Evolutionary conservation across 1,140 invertebrate genomes (phyloP), one percentile per base, ranked within the genome.

Genomic region (Apis florea): DNA sequence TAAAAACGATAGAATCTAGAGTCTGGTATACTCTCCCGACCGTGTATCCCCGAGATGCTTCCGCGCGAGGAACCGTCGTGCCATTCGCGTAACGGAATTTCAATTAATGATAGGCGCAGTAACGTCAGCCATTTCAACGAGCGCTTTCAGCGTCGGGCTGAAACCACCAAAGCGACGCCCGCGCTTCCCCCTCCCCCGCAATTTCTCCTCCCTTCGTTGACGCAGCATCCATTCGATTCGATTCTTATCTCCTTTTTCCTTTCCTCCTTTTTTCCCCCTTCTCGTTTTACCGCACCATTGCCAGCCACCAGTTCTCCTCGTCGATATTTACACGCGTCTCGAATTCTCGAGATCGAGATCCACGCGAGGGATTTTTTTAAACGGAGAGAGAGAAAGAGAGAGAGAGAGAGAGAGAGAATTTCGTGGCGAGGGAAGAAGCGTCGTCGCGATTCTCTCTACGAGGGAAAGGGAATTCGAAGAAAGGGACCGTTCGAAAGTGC

Each of bases 81-180:
- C 74, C 81, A 67, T 73, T 85, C 66, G 83, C 81, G 54, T 79
- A 78, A 83, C 83, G 83, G 81, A 85, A 85, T 83, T 83, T 85
- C 83, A 85, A 85, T 85, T 83, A 85, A 85, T 83, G 74, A 85
- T 79, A 26, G 67, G 59, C 63, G 31, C 31, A 5, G 31, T 61
- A n/a, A 79, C 59, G 72, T 85, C 81, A 79, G 74, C 64, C 68
- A 56, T 83, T 85, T 85, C 84, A 87, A 87, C 84, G 78, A 83
- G 61, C 61, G 80, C 84, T 85, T 85, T 85, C 83, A 85, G 74
- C 61, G 63, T 54, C 31, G 15, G 11, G 31, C 53, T 19, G 74
- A n/a, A n/a, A n/a, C 83, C 53, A 73, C 81, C 63, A 69, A 69
- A 83, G 81, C 73, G 78, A 81, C 79, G 82, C 71, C 61, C 49